A percentile compares a stretch with the other conserved stretches of the same genome.
These are phyloP conservation scores for Lottia scabra DNA, from an alignment of 2,888 invertebrate species.

Conservation along the genomic window DNA sequence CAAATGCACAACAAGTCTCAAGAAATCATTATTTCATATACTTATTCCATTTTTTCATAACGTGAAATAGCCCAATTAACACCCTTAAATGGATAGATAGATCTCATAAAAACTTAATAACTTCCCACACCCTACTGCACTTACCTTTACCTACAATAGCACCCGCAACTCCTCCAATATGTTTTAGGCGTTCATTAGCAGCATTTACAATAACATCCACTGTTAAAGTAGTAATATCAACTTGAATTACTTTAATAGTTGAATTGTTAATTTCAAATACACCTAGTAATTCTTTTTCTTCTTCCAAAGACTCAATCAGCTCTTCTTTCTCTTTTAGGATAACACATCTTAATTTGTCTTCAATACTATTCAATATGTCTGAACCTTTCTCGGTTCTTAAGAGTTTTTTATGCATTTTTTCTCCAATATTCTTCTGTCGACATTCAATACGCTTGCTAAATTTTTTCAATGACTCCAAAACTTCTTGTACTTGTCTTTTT, in stretches of 20 bases:
- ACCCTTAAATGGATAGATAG: no score
- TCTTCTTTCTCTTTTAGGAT: not conserved
- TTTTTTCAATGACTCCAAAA: not conserved
- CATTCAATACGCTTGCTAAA: not conserved
- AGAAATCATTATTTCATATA: no score
- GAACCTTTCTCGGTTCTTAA: not conserved
- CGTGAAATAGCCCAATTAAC: no score
- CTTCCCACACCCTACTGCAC: no score
- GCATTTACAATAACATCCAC: not conserved
- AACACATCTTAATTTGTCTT: not conserved
- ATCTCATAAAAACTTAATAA: no score
- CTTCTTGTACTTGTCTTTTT: not conserved
- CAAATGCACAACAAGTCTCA: no score
- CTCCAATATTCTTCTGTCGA: not conserved
- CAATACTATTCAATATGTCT: not conserved
- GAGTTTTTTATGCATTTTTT: not conserved
- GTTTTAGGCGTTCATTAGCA: not conserved
- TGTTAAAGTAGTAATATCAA: not conserved
- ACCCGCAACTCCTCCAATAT: not conserved
- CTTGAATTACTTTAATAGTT: not conserved
- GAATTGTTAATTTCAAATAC: not conserved
- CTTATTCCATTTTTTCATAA: no score
- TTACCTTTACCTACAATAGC: not conserved
- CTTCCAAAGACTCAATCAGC: not conserved
- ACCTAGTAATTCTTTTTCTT: not conserved